Conservation (phyloP, 2,888 invertebrate genomes). For the Stratiomys singularior region DNA sequence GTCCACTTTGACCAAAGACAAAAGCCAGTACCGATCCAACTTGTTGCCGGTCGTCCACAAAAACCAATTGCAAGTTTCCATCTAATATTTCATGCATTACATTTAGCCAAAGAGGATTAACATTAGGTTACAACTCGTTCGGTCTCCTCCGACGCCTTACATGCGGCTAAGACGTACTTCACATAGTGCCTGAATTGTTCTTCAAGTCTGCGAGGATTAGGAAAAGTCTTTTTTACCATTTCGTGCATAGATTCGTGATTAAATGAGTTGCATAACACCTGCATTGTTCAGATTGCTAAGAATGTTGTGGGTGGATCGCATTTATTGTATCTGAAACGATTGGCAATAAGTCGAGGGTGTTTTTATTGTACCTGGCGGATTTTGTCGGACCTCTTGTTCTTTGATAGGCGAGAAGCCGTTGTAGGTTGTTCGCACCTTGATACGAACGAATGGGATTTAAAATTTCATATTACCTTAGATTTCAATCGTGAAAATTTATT, state of each 20-base stretch:
- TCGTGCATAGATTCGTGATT: slow-evolving; percentile 23
- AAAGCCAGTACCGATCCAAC: background rate
- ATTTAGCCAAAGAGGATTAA: background rate
- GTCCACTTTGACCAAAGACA: background rate
- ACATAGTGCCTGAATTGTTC: background rate
- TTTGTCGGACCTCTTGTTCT: too few relatives aligned
- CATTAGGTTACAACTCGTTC: background rate
- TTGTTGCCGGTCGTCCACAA: slow-evolving; percentile 1
- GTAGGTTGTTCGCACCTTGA: too few relatives aligned
- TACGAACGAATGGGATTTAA: too few relatives aligned
- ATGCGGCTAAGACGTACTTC: background rate
- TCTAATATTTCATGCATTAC: background rate
- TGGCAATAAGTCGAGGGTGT: too few relatives aligned
- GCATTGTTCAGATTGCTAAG: slow-evolving; percentile 22
- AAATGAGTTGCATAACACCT: slow-evolving; percentile 7
- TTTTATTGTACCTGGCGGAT: too few relatives aligned
- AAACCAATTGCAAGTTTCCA: background rate
- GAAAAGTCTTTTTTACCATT: background rate
- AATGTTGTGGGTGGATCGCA: slow-evolving; percentile 20
- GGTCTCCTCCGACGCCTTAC: background rate
- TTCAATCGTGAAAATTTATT: too few relatives aligned
- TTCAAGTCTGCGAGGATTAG: background rate
- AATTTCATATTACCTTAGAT: too few relatives aligned
- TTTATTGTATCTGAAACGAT: background rate
- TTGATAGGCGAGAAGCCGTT: too few relatives aligned